These are phyloP conservation scores for Mythimna ferrago DNA, from an alignment of 2,888 invertebrate species.

Conservation along the genomic window DNA sequence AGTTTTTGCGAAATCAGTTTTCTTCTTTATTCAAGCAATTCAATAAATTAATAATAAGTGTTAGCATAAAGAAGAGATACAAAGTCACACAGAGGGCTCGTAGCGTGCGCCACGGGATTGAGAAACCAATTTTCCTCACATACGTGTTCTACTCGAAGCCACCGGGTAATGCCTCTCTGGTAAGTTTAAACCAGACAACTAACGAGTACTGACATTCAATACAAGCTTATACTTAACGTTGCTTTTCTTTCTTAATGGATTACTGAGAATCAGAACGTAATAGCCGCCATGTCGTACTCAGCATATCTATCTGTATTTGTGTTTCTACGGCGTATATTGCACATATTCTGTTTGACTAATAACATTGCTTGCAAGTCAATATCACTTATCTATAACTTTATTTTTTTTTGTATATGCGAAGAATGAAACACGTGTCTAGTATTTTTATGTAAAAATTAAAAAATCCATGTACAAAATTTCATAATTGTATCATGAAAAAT, in stretches of 20 bases:
- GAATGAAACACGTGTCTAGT: too few relatives aligned
- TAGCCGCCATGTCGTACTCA: background rate
- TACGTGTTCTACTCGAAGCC: constrained; percentile 3
- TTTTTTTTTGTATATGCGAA: too few relatives aligned
- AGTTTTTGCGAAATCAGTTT: too few relatives aligned
- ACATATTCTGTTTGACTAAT: background rate
- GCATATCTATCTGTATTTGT: background rate
- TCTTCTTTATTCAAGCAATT: constrained; percentile 10
- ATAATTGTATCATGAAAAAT: too few relatives aligned
- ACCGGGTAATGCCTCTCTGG: constrained; percentile 29
- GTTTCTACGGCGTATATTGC: background rate
- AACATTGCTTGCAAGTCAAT: background rate
- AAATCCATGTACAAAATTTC: too few relatives aligned
- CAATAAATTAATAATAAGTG: constrained; percentile 32
- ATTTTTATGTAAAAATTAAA: too few relatives aligned
- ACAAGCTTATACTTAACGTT: constrained; percentile 13
- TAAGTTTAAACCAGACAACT: constrained; percentile 14
- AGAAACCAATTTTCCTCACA: constrained; percentile 29
- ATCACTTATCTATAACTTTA: background rate
- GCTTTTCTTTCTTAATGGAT: constrained; percentile 11
- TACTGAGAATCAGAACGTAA: constrained; percentile 2
- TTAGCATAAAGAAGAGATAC: constrained; percentile 39
- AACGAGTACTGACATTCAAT: constrained; percentile 29
- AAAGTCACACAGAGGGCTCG: constrained; percentile 41
- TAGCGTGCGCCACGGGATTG: constrained; percentile 34